Evolutionary conservation across 2,888 invertebrate species (phyloP), one percentile per base, ranked within the genome.

Genomic region (Pediacus dermestoides): DNA sequence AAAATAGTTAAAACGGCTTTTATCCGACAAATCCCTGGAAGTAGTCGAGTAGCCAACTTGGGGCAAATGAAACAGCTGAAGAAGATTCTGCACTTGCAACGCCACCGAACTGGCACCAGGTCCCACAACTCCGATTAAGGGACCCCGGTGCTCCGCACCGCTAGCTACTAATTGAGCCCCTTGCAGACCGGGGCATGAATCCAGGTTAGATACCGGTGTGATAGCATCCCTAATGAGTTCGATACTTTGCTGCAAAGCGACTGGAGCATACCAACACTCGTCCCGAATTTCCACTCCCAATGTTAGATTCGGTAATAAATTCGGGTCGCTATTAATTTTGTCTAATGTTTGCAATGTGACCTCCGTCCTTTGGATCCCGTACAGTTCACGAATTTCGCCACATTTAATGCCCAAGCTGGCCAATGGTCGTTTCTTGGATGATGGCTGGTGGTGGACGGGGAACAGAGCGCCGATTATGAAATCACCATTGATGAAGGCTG

Each of bases 1-100:
- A 68, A 87, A 88, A 55, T 85, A 86, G 55, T 81, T 78, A 70
- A 81, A 88, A 46, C 83, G 72, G 48, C 76, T 78, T 61, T 85
- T 86, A 66, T 85, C 82, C 46, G 84, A 84, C 32, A 88, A 73
- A 64, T 85, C 85, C 51, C 77, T 76, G 13, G 82, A 81, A 16
- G 88, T 88, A 28, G 87, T 84, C 13, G 85, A 85, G 69, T 86
- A 88, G 13, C 84, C 82, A 41, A 87, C 78, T 71, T 86, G 82
- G 4, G 77, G 76, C 42, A 78, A 72, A 40, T 76, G 73, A 60
- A 78, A 77, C 37, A 85, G 74, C 63, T 87, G 85, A 38, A 88
- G 71, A 37, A 88, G 70, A 68, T 87, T 87, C 67, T 88, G 87
- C 13, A 85, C 62, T 66, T 82, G 79, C 46, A 78, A 70, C 2